Percentiles rank a stretch among this genome's conserved stretches.
These are phyloP conservation scores for Saccostrea glomerata DNA, from an alignment of 1,140 invertebrate genomes.

Conservation along the genomic window DNA sequence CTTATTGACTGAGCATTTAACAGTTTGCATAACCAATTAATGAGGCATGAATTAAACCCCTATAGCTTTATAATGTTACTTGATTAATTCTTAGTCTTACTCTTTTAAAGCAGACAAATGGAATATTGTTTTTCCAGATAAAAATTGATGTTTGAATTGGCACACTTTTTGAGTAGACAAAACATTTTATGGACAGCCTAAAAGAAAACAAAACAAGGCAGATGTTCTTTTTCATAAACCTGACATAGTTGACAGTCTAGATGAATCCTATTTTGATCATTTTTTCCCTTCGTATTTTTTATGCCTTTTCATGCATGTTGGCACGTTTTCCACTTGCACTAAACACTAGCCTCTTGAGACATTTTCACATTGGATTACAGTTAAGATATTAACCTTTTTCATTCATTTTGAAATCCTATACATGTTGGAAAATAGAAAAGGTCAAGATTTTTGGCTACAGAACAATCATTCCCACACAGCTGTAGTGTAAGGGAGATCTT, in stretches of 20 bases:
- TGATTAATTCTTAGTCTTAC: background rate
- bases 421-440: background rate
- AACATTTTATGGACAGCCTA: background rate
- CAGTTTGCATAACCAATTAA: slow-evolving; percentile 31
- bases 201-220: background rate
- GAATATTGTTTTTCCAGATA: background rate
- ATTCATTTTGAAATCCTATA: background rate
- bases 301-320: slow-evolving; percentile 23
- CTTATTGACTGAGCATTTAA: background rate
- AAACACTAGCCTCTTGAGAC: background rate
- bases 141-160: background rate
- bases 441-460: background rate
- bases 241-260: background rate
- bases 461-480: background rate
- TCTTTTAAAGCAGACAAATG: background rate
- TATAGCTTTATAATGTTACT: background rate
- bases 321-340: background rate
- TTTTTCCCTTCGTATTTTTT: background rate
- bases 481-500: background rate
- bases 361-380: slow-evolving; percentile 6
- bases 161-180: background rate
- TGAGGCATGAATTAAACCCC: background rate
- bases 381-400: background rate
- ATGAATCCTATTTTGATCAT: background rate
- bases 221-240: background rate